Base-by-base conservation (phyloP, 2,113 vertebrate species). In the Melanocharis versteri region DNA sequence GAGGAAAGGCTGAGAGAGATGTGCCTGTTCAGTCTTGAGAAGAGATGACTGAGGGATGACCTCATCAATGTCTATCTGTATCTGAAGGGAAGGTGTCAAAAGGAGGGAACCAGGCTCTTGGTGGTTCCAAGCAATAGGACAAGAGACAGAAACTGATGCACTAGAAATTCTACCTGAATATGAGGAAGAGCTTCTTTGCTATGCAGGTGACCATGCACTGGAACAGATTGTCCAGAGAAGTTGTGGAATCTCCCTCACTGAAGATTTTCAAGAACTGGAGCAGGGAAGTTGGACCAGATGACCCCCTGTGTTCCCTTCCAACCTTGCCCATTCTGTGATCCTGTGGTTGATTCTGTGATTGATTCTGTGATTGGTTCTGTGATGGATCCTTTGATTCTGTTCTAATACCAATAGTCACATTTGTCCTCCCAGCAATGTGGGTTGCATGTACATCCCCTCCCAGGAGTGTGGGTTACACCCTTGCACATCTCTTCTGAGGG, bases 141-240 rank as follows among this genome's bases (percentile, higher is more conserved):
- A 70, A n/a, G 23, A 39, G 40, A 30, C 6, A 24, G 56, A 54
- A 70, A 47, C 10, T 53, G 54, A 28, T 28, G 23, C 8, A 33
- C 2, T 15, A 10, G 22, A 4, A 60, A 15, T 24, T 69, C 15
- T 2, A 8, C 6, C 13, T 62, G 31, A 68, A 13, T 21, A 6
- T 13, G 2, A 62, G 23, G 16, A 54, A 47, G 13, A 54, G 47
- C 7, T 39, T n/a, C 19, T 64, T 65, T 30, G 24, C 4, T 70
- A 28, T 45, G n/a, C 23, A 14, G n/a, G 3, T 45, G 19, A 45
- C 2, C 13, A 10, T 0, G 2, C 47, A 5, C 24, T n/a, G 24
- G 28, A 39, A 16, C 5, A 54, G 39, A 16, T 53, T 53, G 3
- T 0, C 2, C 28, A 30, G 39, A 30, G 47, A 54, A 0, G 1